Conservation (phyloP, 2,113 vertebrate genomes). For the Choloepus hoffmanni region DNA sequence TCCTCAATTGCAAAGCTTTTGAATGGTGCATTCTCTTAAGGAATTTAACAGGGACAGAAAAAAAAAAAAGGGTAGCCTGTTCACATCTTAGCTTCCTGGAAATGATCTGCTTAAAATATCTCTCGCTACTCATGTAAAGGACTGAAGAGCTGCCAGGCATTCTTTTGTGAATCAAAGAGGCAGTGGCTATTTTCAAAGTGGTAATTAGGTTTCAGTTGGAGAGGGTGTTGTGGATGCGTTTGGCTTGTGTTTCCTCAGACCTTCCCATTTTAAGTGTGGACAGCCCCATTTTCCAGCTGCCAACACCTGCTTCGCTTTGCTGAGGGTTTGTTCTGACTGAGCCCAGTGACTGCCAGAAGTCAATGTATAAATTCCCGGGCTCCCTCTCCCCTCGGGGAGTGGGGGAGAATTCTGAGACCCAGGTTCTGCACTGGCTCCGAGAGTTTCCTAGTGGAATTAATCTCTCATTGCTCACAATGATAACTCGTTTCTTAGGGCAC, state of each 20-base stretch:
- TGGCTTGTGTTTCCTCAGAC: neutral
- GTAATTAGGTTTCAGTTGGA: neutral
- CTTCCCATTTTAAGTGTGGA: neutral
- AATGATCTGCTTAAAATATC: neutral
- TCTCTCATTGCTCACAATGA: neutral
- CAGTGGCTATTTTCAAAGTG: neutral
- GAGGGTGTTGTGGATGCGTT: neutral
- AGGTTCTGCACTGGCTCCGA: rapidly evolving
- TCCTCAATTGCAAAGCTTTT: neutral
- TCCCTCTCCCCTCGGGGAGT: neutral
- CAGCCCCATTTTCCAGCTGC: too few species aligned
- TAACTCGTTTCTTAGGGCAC: neutral
- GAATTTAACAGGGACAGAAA: neutral
- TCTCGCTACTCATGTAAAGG: neutral
- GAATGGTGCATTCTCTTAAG: neutral
- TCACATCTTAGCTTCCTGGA: neutral
- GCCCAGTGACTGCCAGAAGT: rapidly evolving
- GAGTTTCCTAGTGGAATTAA: neutral
- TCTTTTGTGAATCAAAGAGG: neutral
- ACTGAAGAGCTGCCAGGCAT: neutral
- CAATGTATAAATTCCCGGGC: too few species aligned
- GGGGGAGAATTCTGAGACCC: neutral
- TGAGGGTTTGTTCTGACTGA: neutral
- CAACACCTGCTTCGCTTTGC: neutral
- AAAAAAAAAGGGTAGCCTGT: neutral